These are phyloP conservation scores for Pangasius djambal DNA, from an alignment of 2,797 vertebrate genomes.

Conservation along the genomic window DNA sequence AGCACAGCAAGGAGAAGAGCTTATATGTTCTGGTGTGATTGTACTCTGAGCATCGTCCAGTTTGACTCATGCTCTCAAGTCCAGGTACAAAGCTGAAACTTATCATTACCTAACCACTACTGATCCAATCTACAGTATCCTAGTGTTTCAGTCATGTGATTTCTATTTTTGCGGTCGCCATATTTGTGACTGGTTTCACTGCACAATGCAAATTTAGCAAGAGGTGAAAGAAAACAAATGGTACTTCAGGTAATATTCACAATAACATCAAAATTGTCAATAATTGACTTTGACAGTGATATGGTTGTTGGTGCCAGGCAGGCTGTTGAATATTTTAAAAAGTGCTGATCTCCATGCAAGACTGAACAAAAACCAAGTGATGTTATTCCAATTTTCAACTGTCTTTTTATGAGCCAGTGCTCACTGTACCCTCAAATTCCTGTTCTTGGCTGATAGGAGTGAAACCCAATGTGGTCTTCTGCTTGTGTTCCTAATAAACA, in stretches of 20 bases:
- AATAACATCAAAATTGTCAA: neutral
- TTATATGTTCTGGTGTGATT: slow-evolving; percentile 8
- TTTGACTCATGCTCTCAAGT: neutral
- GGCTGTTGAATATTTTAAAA: neutral
- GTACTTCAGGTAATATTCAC: neutral
- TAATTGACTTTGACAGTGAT: neutral
- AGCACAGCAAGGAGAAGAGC: neutral
- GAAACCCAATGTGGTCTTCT: neutral
- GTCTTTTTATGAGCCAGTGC: neutral
- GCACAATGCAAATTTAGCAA: neutral
- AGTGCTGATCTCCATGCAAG: neutral
- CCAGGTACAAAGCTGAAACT: slow-evolving; percentile 2
- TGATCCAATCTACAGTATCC: neutral
- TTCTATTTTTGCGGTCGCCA: neutral
- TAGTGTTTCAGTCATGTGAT: neutral
- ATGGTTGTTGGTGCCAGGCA: neutral
- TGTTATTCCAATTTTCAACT: neutral
- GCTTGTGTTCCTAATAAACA: neutral
- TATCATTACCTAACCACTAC: neutral
- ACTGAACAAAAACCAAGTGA: neutral
- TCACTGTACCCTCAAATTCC: neutral
- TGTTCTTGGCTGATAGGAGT: neutral
- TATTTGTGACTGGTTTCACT: neutral
- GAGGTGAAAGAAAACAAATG: neutral
- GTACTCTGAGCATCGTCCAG: neutral